Base-by-base conservation (phyloP, 2,797 vertebrate genomes). In the Sciaenops ocellatus region DNA sequence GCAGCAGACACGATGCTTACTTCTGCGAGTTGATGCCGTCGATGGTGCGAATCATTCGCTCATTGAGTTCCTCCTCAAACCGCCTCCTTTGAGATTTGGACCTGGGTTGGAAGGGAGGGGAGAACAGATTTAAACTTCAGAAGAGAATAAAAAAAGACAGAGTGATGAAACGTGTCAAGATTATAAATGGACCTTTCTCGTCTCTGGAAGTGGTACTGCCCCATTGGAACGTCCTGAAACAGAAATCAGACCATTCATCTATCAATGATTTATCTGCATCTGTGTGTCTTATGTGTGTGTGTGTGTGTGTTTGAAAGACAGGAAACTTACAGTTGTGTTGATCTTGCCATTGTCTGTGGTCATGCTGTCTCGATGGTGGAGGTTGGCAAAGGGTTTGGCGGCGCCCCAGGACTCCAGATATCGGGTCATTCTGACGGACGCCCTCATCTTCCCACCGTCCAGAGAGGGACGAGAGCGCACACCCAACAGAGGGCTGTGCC, bases 351-450 rank as follows among this genome's bases (percentile, higher is more conserved):
- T 99, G 94, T 99, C 97, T 0, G 97, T 97, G 85, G 96, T 98
- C 97, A 99, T 98, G 94, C 98, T 99, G 91, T 98, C 98, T 69
- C 97, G 93, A 84, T 99, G 98, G 83, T 99, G 98, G 68, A 99
- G 94, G 90, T 99, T 97, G 69, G 98, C 98, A 10, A 99, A 99
- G 0, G 98, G 98, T 86, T 99, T 99, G 84, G 97, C 98, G 0
- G 98, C 98, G 38, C 98, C 98, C 98, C 98, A 99, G 8, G 98
- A 99, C 89, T 99, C 98, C 92, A 99, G 93, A 89, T 99, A 99
- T 26, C 97, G 96, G 13, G 98, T 99, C 98, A 99, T 99, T 84
- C 98, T 95, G 52, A 99, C 97, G 0, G 98, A 99, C 0, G 98
- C 98, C 88, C 98, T 96, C 98, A 97, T 99, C 93, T 98, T 99